A percentile compares a stretch with the other conserved stretches of the same genome.
phyloP scores from a whole-genome alignment of 2,113 vertebrate species.

The Dinomys branickii region DNA sequence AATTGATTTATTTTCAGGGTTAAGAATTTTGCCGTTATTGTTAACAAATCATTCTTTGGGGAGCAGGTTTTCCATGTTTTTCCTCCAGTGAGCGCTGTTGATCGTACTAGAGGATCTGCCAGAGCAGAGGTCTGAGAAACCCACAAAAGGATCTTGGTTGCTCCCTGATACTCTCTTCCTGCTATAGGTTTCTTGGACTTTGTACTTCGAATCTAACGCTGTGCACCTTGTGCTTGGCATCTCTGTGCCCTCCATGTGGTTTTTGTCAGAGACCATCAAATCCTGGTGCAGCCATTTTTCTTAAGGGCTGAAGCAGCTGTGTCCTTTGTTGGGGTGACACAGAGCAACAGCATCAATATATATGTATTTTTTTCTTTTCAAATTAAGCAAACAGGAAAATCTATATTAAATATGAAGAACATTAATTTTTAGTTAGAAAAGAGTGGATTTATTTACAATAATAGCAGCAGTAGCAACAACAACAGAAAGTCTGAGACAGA shows the following conservation, averaged over 20 bases:
- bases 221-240: not conserved
- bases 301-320: not conserved
- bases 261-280: not conserved
- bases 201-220: not conserved
- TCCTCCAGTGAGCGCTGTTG: not conserved
- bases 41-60: not conserved
- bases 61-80: not conserved
- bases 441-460: not conserved
- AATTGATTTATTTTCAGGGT: not conserved
- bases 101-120: not conserved
- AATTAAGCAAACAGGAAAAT: slow-evolving; percentile 10
- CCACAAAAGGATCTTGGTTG: not conserved
- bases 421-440: not conserved
- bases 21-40: not conserved
- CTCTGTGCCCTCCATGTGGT: accelerated
- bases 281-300: not conserved
- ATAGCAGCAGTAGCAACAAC: not conserved
- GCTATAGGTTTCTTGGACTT: not conserved
- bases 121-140: not conserved
- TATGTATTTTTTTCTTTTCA: not conserved
- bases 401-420: not conserved
- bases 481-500: not conserved
- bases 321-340: not conserved
- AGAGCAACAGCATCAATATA: not conserved
- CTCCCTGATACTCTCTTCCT: not conserved